These are phyloP conservation scores for Microtus obscurus DNA, from an alignment of 2,797 vertebrate species.

Conservation along the genomic window DNA sequence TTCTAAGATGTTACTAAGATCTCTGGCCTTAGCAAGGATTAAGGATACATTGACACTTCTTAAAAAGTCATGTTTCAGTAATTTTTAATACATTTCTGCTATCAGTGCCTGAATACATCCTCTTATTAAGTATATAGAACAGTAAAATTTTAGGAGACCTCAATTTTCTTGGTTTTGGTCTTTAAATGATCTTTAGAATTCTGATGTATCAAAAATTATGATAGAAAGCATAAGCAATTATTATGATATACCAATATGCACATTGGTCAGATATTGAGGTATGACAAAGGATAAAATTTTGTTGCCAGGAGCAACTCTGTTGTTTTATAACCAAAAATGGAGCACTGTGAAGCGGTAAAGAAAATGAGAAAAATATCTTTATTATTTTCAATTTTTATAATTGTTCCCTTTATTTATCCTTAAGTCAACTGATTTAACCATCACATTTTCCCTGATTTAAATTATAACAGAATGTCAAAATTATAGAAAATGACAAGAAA, in stretches of 20 bases:
- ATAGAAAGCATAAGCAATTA: background rate
- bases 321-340: background rate
- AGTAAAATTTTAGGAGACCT: background rate
- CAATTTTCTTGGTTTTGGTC: background rate
- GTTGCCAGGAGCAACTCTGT: slow-evolving; percentile 6
- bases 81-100: slow-evolving; percentile 1
- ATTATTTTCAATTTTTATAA: background rate
- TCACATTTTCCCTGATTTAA: background rate
- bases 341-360: background rate
- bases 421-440: background rate
- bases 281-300: slow-evolving; percentile 73
- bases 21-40: background rate
- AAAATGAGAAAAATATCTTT: slow-evolving; percentile 4
- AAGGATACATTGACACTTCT: background rate
- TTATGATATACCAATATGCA: background rate
- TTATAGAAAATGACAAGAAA: background rate
- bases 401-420: background rate
- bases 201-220: background rate
- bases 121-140: background rate
- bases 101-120: background rate
- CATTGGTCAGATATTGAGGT: background rate
- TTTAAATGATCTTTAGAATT: background rate
- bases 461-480: background rate
- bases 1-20: slow-evolving; percentile 72
- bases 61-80: background rate